Percentiles rank a stretch among this genome's conserved stretches.
phyloP scores from a whole-genome alignment of 2,888 invertebrate species.

The Campoletis raptor region DNA sequence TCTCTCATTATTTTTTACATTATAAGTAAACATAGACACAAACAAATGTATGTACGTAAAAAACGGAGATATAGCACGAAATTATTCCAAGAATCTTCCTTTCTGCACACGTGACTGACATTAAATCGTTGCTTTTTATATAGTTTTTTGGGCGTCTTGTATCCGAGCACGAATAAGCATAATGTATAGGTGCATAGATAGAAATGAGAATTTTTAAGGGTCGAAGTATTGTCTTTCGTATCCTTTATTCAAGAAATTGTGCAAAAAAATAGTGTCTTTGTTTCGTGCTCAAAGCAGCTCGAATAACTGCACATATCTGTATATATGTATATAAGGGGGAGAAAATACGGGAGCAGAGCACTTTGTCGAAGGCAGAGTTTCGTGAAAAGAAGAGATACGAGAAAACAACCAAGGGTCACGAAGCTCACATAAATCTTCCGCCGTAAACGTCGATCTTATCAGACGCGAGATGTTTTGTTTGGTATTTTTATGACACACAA shows the following conservation, averaged over 20 bases:
- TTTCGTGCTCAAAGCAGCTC: neutral
- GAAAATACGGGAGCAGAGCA: neutral
- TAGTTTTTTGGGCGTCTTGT: neutral
- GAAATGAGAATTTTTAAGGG: neutral
- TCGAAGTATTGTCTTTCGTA: neutral
- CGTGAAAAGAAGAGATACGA: slow-evolving; percentile 16
- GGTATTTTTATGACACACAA: neutral
- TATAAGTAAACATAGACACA: neutral
- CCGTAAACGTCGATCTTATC: neutral
- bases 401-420: slow-evolving; percentile 4
- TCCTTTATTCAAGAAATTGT: neutral
- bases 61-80: neutral
- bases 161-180: neutral
- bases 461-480: neutral
- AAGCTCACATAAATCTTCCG: neutral
- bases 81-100: neutral
- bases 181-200: neutral
- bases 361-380: slow-evolving; percentile 11
- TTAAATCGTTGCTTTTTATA: neutral
- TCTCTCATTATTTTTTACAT: neutral
- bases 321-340: neutral
- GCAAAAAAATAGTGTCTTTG: neutral
- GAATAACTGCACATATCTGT: neutral
- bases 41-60: neutral
- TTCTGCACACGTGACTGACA: neutral